Evolutionary conservation across 1,140 invertebrate species (phyloP), one percentile per base, ranked within the genome.

Genomic region (Diprion similis): DNA sequence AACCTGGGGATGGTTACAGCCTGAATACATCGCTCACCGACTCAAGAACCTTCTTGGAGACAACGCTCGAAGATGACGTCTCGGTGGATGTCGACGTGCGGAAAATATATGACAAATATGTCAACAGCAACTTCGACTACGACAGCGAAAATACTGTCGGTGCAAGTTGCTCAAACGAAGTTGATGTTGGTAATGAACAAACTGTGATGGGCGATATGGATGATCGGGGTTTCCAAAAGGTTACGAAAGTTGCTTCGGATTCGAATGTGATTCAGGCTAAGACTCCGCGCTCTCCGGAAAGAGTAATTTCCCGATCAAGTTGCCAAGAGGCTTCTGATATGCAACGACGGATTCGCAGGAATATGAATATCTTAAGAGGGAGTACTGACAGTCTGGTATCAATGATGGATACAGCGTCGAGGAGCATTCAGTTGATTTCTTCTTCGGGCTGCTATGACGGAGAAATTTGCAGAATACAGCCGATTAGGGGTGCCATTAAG

Each of bases 371-470:
- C n/a, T 71, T 83, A 66, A 78, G 80, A 1, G 77, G 74, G 1
- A 83, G 80, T 13, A 83, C 78, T 0, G 79, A 85, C 17, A 78
- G 78, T 8, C 73, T 82, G 18, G 73, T 82, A 47, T 82, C 82
- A 0, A 80, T 79, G 0, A 10, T 82, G 9, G 81, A 84, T n/a
- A 59, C 8, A n/a, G 51, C 11, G 8, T 59, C 51, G n/a, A 7
- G 51, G n/a, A 59, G 51, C 51, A 59, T 59, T 59, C 51, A 59
- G 51, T n/a, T 59, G 11, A 59, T 59, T 11, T 13, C 11, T n/a
- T 59, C 51, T 11, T 59, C 51, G 8, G 51, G 51, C 11, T 59
- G 51, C 51, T 59, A 59, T n/a, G 51, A 59, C 51, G 8, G 11
- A 59, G 51, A 59, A 59, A 59, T 59, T n/a, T 59, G 51, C 51